These are phyloP conservation scores for Heliothis peltigera DNA, from an alignment of 2,888 invertebrate species.

Conservation along the genomic window DNA sequence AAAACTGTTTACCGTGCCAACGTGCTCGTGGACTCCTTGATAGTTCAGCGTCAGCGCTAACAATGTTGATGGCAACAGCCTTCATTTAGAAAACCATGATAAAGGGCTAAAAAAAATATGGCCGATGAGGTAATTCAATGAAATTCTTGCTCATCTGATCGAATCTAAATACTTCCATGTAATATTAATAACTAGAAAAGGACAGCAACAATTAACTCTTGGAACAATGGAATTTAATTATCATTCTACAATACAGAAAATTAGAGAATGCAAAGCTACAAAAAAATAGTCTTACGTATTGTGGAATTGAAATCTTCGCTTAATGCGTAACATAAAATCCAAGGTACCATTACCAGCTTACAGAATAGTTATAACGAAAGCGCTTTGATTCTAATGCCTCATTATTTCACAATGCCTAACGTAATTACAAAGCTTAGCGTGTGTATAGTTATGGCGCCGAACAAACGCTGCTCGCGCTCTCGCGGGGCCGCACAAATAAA, in stretches of 20 bases:
- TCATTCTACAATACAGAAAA: no score
- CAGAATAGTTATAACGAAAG: constrained; percentile 42
- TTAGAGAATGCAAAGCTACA: no score
- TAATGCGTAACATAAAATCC: constrained; percentile 8
- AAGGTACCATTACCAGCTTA: constrained; percentile 16
- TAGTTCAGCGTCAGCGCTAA: constrained; percentile 39
- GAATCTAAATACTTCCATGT: no score
- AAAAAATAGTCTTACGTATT: no score
- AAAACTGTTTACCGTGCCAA: constrained; percentile 58
- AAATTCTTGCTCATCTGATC: no score
- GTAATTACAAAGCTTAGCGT: constrained; percentile 49
- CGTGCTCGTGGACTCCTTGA: constrained; percentile 38
- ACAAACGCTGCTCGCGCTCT: constrained; percentile 44
- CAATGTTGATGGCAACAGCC: constrained; percentile 21
- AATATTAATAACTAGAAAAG: no score
- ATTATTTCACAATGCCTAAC: constrained; percentile 52
- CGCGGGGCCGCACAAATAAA: constrained; percentile 50
- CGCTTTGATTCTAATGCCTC: constrained; percentile 31
- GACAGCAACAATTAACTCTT: no score
- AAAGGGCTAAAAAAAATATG: neutral
- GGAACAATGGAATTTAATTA: no score
- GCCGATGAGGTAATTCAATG: no score
- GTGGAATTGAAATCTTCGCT: neutral
- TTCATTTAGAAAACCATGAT: constrained; percentile 4
- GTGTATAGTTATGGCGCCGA: constrained; percentile 36